Base-by-base conservation (phyloP, 2,797 vertebrate species). In the Epinephelus coioides region DNA sequence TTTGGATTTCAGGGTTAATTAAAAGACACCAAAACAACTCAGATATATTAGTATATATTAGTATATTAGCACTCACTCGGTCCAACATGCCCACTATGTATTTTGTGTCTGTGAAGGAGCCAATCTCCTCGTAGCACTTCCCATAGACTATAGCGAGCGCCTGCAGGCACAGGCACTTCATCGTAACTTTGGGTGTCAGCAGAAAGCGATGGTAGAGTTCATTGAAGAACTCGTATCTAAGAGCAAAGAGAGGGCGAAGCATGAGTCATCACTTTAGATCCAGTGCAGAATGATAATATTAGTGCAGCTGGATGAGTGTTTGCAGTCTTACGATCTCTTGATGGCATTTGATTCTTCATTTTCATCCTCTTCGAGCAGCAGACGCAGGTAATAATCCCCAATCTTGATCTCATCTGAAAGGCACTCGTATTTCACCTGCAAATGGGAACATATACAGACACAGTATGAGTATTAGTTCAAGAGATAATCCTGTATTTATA, bases 111-210 rank as follows among this genome's bases (percentile, higher is more conserved):
- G 96, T 91, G 92, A 99, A 99, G 0, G 98, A 96, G 70, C 98
- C 98, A 40, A 99, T 99, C 92, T 99, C 98, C 89, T 99, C 97
- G 62, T 92, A 97, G 92, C 98, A 99, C 87, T 98, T 97, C 81
- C 98, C 97, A n/a, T 99, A 99, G 84, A 99, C 98, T 91, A 99
- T 99, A 18, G 98, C 92, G 70, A 99, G 93, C 1, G 98, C 98
- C 96, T 99, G 98, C 83, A 99, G 96, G 93, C 98, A 99, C 80
- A 99, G 93, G 91, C 98, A 99, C 94, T 99, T 99, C 98, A 99
- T 99, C 79, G 96, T 95, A 67, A 99, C 97, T 97, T 99, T 99
- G 74, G 98, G 98, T 12, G 98, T 99, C 49, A 99, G 97, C 91
- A 99, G 95, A 90, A 99, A 99, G 53, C 98, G 98, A 87, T 99